phyloP scores from a whole-genome alignment of 2,888 invertebrate genomes.

The Hartigia nigra region DNA sequence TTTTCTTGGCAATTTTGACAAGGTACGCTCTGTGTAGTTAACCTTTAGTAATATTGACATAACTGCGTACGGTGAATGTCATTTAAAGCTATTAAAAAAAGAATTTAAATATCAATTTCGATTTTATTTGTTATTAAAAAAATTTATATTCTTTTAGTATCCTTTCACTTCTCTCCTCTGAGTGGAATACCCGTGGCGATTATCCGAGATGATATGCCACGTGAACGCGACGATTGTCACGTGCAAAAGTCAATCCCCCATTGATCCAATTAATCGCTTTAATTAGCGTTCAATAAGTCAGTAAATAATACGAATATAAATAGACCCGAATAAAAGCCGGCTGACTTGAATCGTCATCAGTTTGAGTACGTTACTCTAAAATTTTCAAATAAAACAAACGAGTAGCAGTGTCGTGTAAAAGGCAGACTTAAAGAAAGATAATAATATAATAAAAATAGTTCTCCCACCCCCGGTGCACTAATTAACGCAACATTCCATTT shows the following conservation, averaged over 20 bases:
- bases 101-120: not conserved
- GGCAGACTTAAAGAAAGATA: slow-evolving; percentile 5
- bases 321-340: not conserved
- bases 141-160: not conserved
- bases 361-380: not conserved
- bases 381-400: slow-evolving; percentile 12
- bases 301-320: not conserved
- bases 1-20: not conserved
- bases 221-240: not conserved
- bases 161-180: not conserved
- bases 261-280: not conserved
- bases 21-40: not conserved
- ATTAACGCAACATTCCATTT: not conserved
- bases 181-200: not conserved
- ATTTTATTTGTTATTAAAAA: not conserved
- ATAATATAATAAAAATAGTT: not conserved
- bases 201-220: not conserved
- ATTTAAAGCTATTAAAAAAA: not conserved
- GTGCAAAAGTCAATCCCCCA: not conserved
- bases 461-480: not conserved
- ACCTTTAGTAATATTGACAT: not conserved
- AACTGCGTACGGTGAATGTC: not conserved
- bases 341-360: not conserved
- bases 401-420: not conserved
- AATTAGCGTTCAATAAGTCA: not conserved